Evolutionary conservation across 2,797 vertebrate species (phyloP), one percentile per base, ranked within the genome.

Genomic region (Xenentodon cancila): DNA sequence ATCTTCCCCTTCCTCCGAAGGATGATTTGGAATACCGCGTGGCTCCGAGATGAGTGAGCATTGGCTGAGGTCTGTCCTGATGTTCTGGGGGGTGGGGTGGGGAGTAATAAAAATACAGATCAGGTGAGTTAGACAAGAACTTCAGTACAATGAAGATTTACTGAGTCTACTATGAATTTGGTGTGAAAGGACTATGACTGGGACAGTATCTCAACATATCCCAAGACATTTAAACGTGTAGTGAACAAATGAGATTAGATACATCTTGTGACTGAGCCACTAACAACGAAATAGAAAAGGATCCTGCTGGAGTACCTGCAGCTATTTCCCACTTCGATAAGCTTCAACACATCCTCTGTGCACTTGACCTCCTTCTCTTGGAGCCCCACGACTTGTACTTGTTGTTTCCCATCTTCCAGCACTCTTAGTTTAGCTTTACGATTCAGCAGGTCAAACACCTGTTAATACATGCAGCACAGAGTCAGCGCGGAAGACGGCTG

Each of bases 1-100:
- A 99, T 94, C 82, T 99, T 99, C 57, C 97, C 96, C 79, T 96
- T 95, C 65, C 95, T 91, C 59, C 97, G 93, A 64, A 99, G 92
- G 59, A 99, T 99, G 86, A 99, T 98, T 91, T 99, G 97, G 90
- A 99, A 99, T 3, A 99, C 97, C 3, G 97, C 97, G 67, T 99
- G 97, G 89, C 97, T 99, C 66, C 97, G 94, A 73, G 97, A 99
- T 19, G 97, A 99, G 90, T 99, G 97, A 62, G 96, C 97, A 73
- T 99, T 99, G 55, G 97, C 97, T 3, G 97, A 99, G 49, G 98
- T 99, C 81, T 99, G 97, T 34, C 98, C 97, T 0, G 98, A 99
- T 1, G 98, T 99, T 90, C 98, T 99, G 89, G 16, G 59, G 57
- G 50, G 60, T 50, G 43, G 8, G 1, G 9, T 16, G 7, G 30